Conservation (phyloP, 2,797 vertebrate species). For the Neoniphon sammara region DNA sequence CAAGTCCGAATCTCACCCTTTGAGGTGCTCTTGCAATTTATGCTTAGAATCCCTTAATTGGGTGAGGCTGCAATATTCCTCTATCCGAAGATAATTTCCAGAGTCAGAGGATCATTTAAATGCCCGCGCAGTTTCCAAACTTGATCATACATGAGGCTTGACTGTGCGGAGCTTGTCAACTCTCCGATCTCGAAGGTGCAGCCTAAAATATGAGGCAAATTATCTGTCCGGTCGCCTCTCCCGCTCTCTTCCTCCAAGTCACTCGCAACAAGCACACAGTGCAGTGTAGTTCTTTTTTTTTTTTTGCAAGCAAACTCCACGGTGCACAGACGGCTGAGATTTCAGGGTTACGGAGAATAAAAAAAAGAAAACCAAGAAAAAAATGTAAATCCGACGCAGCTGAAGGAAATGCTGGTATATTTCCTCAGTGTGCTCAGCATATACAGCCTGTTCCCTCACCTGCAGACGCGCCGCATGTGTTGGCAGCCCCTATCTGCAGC, state of each 20-base stretch:
- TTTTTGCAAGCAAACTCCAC: constrained; percentile 60
- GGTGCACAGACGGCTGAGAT: constrained; percentile 26
- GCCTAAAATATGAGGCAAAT: constrained; percentile 53
- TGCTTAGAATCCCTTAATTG: constrained; percentile 35
- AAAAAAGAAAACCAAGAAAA: constrained; percentile 1
- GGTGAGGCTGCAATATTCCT: constrained; percentile 66
- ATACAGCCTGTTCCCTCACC: constrained; percentile 87
- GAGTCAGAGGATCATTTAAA: constrained; percentile 58
- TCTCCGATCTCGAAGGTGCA: constrained; percentile 44
- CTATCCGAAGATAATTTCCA: constrained; percentile 64
- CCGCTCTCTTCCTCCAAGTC: constrained; percentile 66
- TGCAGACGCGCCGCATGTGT: constrained; percentile 92
- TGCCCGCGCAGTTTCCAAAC: constrained; percentile 71
- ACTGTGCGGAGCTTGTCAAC: constrained; percentile 51
- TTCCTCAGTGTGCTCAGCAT: constrained; percentile 75
- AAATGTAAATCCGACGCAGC: constrained; percentile 73
- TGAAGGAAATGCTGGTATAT: constrained; percentile 52
- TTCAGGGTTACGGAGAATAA: constrained; percentile 17
- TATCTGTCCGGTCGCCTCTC: constrained; percentile 63
- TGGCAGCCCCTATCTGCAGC: constrained; percentile 94
- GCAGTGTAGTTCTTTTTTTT: constrained; percentile 57
- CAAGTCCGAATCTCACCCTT: constrained; percentile 55
- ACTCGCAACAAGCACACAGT: constrained; percentile 58
- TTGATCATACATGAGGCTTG: constrained; percentile 52
- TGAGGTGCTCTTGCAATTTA: constrained; percentile 58